Evolutionary conservation across 1,140 invertebrate species (phyloP).

Genomic region (Cotesia chilonis): DNA sequence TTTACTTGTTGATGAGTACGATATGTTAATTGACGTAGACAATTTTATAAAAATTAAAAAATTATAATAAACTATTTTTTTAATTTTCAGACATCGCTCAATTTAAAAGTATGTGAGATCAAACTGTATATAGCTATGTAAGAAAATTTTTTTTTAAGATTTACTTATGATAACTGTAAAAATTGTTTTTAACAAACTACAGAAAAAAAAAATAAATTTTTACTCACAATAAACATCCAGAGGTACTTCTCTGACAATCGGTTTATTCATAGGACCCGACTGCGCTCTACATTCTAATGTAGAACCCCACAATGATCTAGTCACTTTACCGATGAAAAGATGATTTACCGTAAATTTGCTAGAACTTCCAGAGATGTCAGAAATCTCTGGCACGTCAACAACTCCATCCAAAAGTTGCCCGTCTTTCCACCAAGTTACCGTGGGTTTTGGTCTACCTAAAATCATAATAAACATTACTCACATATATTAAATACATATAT

Average conservation of each 20-base stretch:
- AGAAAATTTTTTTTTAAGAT: too few relatives aligned
- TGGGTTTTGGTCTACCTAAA: slow-evolving; percentile 75
- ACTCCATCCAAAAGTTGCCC: slow-evolving; percentile 74
- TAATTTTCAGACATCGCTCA: too few relatives aligned
- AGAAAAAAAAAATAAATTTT: slow-evolving; percentile 17
- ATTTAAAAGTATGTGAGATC: too few relatives aligned
- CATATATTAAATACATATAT: neutral
- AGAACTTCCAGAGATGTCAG: slow-evolving; percentile 64
- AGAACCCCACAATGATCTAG: slow-evolving; percentile 70
- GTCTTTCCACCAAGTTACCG: slow-evolving; percentile 83
- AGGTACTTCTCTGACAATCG: slow-evolving; percentile 70
- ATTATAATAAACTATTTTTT: too few relatives aligned
- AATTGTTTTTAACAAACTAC: neutral
- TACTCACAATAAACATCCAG: slow-evolving; percentile 75
- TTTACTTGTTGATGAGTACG: too few relatives aligned
- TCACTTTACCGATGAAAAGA: slow-evolving; percentile 71
- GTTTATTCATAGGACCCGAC: slow-evolving; percentile 68
- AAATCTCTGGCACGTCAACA: slow-evolving; percentile 69
- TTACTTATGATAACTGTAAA: neutral
- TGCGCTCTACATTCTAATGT: slow-evolving; percentile 76
- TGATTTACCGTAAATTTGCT: slow-evolving; percentile 73
- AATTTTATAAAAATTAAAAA: too few relatives aligned
- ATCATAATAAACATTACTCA: slow-evolving; percentile 27
- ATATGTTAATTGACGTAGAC: too few relatives aligned
- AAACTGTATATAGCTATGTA: too few relatives aligned